Conservation (phyloP, 92 coral and sea anemone species). For the Porites divaricata region DNA sequence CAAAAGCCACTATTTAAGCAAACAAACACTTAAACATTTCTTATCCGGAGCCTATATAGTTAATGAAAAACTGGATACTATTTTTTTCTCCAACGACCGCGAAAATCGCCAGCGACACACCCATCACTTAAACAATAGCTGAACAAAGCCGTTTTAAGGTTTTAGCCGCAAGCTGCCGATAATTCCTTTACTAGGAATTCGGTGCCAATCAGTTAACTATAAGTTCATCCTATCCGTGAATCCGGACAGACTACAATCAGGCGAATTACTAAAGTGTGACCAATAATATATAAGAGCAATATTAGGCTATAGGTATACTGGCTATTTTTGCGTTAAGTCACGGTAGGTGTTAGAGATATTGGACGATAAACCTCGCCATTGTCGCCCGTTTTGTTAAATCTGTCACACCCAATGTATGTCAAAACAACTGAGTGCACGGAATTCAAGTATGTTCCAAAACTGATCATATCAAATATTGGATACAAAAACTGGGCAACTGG, state of each 20-base stretch:
- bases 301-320: slow-evolving; percentile 27
- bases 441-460: slow-evolving; percentile 25
- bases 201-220: background rate
- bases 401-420: slow-evolving; percentile 21
- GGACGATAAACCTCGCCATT: slow-evolving; percentile 12
- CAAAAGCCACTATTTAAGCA: slow-evolving; percentile 35
- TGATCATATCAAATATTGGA: background rate
- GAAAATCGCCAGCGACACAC: slow-evolving; percentile 4
- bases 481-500: background rate
- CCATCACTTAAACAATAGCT: slow-evolving; percentile 4
- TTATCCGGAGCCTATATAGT: slow-evolving; percentile 22
- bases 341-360: slow-evolving; percentile 31
- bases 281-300: slow-evolving; percentile 21
- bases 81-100: background rate
- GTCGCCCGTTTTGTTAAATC: slow-evolving; percentile 40
- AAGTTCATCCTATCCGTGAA: background rate
- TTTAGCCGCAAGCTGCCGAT: background rate
- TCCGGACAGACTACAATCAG: background rate
- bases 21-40: slow-evolving; percentile 50
- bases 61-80: slow-evolving; percentile 21
- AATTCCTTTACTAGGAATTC: slow-evolving; percentile 1
- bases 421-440: slow-evolving; percentile 33
- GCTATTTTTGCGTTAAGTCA: slow-evolving; percentile 27
- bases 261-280: background rate
- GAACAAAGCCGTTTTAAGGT: background rate